Conservation (phyloP, 2,888 invertebrate species). For the Aphodius sticticus region DNA sequence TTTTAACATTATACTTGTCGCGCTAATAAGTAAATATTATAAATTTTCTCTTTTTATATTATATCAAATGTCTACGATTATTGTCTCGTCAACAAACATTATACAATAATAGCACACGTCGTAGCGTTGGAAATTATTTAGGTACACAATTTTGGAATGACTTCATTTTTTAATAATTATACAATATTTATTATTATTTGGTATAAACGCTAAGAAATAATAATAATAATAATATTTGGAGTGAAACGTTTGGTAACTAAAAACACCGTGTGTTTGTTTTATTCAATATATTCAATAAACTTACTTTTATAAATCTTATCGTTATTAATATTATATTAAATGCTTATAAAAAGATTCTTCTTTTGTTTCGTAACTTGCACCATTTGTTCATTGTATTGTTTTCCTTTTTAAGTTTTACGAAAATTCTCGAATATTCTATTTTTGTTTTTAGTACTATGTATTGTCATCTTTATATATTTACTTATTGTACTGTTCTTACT, state of each 20-base stretch:
- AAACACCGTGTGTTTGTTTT: constrained; percentile 51
- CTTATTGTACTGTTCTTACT: constrained; percentile 56
- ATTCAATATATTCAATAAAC: constrained; percentile 39
- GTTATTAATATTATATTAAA: constrained; percentile 51
- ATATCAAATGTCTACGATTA: constrained; percentile 62
- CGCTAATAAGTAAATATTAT: constrained; percentile 53
- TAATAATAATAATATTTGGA: constrained; percentile 16
- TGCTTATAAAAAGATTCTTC: constrained; percentile 57
- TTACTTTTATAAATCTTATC: constrained; percentile 20
- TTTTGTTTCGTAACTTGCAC: constrained; percentile 53
- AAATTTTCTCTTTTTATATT: constrained; percentile 46
- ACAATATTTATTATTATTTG: constrained; percentile 21
- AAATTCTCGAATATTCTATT: constrained; percentile 39
- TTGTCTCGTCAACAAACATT: constrained; percentile 59
- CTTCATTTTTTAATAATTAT: constrained; percentile 43
- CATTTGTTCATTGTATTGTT: constrained; percentile 62
- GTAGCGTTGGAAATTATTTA: constrained; percentile 57
- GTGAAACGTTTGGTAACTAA: constrained; percentile 9
- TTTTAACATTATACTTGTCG: constrained; percentile 50
- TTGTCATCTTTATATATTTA: constrained; percentile 52
- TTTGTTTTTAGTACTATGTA: constrained; percentile 57
- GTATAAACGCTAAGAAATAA: constrained; percentile 14
- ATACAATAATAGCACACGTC: constrained; percentile 55
- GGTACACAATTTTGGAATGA: constrained; percentile 62
- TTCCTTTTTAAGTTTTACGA: constrained; percentile 32